Percentiles rank a stretch among this genome's conserved stretches.
These are phyloP conservation scores for Zaprionus obscuricornis DNA, from an alignment of 2,888 invertebrate genomes.

Conservation along the genomic window DNA sequence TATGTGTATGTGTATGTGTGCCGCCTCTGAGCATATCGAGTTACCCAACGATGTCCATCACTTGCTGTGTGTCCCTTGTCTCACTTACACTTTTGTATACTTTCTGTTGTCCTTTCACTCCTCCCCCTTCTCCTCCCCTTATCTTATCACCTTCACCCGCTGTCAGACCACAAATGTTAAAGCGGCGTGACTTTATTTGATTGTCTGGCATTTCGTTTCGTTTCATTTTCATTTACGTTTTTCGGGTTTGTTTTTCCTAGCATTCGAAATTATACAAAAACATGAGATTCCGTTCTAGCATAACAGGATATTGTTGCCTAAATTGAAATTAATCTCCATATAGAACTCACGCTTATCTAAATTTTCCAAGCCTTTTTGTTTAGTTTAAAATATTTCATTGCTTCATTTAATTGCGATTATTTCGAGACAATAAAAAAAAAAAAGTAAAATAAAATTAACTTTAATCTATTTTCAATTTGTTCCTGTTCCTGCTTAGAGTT, in stretches of 20 bases:
- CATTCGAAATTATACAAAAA: conserved; percentile 67
- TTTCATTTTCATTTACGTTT: conserved; percentile 17
- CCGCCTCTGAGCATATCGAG: conserved; percentile 34
- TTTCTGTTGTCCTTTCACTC: neutral
- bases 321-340: conserved; percentile 64
- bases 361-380: conserved; percentile 35
- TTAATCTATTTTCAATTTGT: too few species aligned
- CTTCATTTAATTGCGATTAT: conserved; percentile 1
- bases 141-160: neutral
- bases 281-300: conserved; percentile 63
- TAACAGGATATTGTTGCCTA: conserved; percentile 58
- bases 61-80: neutral
- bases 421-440: too few species aligned
- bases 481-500: too few species aligned
- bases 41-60: conserved; percentile 43
- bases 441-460: too few species aligned
- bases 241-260: conserved; percentile 40
- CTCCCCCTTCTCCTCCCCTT: neutral
- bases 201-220: conserved; percentile 48
- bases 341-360: too few species aligned
- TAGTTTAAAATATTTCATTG: too few species aligned
- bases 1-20: conserved; percentile 11
- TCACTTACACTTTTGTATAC: neutral
- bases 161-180: conserved; percentile 67
- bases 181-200: conserved; percentile 76